Evolutionary conservation across 2,797 vertebrate genomes (phyloP).

Genomic region (Danio jaintianensis): DNA sequence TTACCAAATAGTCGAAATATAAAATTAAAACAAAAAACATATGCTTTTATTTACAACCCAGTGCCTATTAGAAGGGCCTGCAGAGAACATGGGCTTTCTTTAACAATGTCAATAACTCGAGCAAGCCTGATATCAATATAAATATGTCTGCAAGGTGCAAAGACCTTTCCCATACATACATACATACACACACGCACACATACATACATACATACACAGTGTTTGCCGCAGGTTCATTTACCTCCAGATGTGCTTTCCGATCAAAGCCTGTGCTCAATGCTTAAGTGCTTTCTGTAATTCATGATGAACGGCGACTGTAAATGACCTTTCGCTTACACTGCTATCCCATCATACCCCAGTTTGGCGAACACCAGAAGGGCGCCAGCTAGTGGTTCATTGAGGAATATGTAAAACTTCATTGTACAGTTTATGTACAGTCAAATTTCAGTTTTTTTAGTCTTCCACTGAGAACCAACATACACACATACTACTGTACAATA

Average conservation of each 20-base stretch:
- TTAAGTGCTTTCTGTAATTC: constrained; percentile 37
- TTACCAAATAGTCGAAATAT: constrained; percentile 83
- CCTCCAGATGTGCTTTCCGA: constrained; percentile 32
- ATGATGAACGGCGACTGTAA: not conserved
- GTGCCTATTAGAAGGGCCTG: constrained; percentile 81
- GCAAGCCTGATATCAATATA: constrained; percentile 82
- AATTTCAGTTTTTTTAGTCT: constrained; percentile 20
- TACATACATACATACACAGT: not conserved
- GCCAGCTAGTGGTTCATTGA: constrained; percentile 42
- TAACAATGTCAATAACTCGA: constrained; percentile 76
- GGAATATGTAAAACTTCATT: constrained; percentile 40
- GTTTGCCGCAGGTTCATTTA: not conserved
- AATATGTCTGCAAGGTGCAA: constrained; percentile 84
- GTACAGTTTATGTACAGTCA: constrained; percentile 36
- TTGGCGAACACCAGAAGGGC: constrained; percentile 18
- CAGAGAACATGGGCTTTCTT: constrained; percentile 68
- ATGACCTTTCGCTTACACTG: not conserved
- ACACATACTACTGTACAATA: constrained; percentile 43
- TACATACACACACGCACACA: constrained; percentile 32
- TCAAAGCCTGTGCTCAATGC: constrained; percentile 25
- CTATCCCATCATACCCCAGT: not conserved
- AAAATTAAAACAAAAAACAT: constrained; percentile 75
- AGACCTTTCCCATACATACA: constrained; percentile 68
- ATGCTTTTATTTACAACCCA: constrained; percentile 91
- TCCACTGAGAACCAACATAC: constrained; percentile 2